Evolutionary conservation across 1,140 invertebrate genomes (phyloP).

Genomic region (Eriocheir sinensis): DNA sequence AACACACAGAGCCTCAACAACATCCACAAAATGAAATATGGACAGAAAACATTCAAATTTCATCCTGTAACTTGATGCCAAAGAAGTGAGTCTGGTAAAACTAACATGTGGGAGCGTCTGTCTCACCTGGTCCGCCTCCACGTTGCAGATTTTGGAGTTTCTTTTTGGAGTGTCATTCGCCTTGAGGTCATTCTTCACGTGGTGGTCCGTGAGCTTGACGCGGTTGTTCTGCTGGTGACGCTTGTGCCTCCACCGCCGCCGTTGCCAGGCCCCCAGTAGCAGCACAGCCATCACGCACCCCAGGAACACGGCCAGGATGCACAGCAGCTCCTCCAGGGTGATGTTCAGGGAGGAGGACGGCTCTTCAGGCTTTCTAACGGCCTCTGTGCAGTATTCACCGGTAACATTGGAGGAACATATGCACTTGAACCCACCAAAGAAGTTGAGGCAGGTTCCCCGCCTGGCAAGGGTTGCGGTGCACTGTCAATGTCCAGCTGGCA

Average conservation of each 20-base stretch:
- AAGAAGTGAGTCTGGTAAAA: too few species aligned
- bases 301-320: constrained; percentile 74
- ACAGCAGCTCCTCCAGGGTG: constrained; percentile 75
- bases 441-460: constrained; percentile 92
- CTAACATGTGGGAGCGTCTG: constrained; percentile 42
- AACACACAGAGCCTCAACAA: too few species aligned
- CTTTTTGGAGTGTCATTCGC: constrained; percentile 75
- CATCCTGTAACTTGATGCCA: neutral
- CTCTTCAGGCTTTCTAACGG: constrained; percentile 7
- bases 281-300: constrained; percentile 76
- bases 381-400: constrained; percentile 88
- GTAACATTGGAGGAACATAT: constrained; percentile 88
- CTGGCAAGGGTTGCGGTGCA: constrained; percentile 79
- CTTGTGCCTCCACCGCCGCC: constrained; percentile 74
- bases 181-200: constrained; percentile 79
- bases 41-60: too few species aligned
- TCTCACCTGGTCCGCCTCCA: constrained; percentile 79
- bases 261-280: constrained; percentile 75
- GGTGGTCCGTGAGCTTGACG: constrained; percentile 76
- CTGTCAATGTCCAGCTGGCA: constrained; percentile 81
- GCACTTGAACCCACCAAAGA: constrained; percentile 89
- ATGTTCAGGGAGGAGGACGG: constrained; percentile 64
- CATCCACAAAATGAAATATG: too few species aligned
- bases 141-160: constrained; percentile 79
- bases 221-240: constrained; percentile 77